A percentile compares a stretch with the other conserved stretches of the same genome.
Conservation (phyloP, 2,113 vertebrate species). For the human (Homo sapiens) region GRCh38 chr6:37986501-37987000, state of each 20-base stretch:
- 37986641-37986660: background rate
- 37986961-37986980: background rate
- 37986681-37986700: background rate
- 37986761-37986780: background rate
- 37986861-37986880: background rate
- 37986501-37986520: background rate
- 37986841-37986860: too few species aligned
- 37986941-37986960: background rate
- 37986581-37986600: background rate
- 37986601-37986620: background rate
- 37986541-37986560: background rate
- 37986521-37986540: background rate
- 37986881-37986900: background rate
- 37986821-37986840: too few species aligned
- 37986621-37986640: background rate
- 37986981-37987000: background rate
- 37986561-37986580: background rate
- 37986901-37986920: background rate
- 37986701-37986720: background rate
- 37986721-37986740: slow-evolving; percentile 9
- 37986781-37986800: background rate
- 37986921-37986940: background rate
- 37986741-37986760: background rate
- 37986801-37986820: background rate
- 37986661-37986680: slow-evolving; percentile 14